Percentiles rank a stretch among this genome's conserved stretches.
These are phyloP conservation scores for Cryptotis parvus DNA, from an alignment of 2,113 vertebrate genomes.

Conservation along the genomic window DNA sequence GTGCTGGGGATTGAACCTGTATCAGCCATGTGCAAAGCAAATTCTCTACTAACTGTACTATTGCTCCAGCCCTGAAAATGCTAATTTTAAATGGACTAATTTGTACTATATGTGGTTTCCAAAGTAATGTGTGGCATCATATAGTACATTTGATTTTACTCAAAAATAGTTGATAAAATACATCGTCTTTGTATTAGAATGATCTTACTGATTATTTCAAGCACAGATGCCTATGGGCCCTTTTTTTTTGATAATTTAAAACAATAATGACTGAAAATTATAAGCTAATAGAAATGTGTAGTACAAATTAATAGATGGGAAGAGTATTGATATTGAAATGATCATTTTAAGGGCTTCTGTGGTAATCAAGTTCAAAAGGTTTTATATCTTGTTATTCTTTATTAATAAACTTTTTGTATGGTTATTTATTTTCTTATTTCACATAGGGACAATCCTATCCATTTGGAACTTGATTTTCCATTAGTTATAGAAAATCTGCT, in stretches of 20 bases:
- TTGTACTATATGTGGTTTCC: background rate
- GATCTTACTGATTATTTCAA: slow-evolving; percentile 62
- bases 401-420: slow-evolving; percentile 22
- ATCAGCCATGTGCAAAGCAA: too few species aligned
- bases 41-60: too few species aligned
- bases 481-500: background rate
- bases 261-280: background rate
- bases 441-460: background rate
- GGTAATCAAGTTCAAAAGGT: background rate
- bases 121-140: slow-evolving; percentile 32
- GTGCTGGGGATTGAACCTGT: too few species aligned
- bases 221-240: background rate
- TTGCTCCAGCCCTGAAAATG: too few species aligned
- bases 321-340: background rate
- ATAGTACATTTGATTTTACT: background rate
- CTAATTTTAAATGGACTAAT: too few species aligned
- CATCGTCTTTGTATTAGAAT: slow-evolving; percentile 32
- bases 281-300: background rate
- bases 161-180: slow-evolving; percentile 55
- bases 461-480: slow-evolving; percentile 33
- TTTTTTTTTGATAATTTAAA: slow-evolving; percentile 42
- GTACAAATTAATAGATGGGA: background rate
- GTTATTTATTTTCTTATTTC: slow-evolving; percentile 53
- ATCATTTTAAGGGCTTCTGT: slow-evolving; percentile 31
- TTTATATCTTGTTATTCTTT: slow-evolving; percentile 31